Percentiles rank a stretch among this genome's conserved stretches.
These are phyloP conservation scores for Melierax canorus DNA, from an alignment of 2,113 vertebrate genomes.

Conservation along the genomic window DNA sequence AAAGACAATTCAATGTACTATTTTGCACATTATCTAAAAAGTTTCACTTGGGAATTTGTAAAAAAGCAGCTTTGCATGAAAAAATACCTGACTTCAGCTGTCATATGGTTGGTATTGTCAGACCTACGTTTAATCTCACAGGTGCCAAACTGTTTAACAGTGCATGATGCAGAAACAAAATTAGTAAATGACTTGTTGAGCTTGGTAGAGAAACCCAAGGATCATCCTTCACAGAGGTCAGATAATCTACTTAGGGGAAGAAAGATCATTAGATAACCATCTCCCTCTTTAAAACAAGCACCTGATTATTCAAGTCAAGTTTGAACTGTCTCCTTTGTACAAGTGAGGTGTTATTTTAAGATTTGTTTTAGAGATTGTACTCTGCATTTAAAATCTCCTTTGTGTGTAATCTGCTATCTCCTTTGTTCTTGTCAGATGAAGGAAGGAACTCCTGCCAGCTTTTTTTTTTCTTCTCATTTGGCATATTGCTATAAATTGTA, in stretches of 20 bases:
- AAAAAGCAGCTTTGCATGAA: background rate
- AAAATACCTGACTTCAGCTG: background rate
- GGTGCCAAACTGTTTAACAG: background rate
- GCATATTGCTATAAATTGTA: constrained; percentile 11
- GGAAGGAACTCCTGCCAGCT: constrained; percentile 5
- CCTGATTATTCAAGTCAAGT: background rate
- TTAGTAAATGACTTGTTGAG: background rate
- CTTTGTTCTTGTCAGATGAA: constrained; percentile 37
- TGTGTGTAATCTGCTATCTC: constrained; percentile 20
- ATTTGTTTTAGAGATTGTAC: constrained; percentile 42
- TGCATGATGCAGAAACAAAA: background rate
- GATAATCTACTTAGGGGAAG: background rate
- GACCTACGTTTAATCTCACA: background rate
- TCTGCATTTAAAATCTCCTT: constrained; percentile 53
- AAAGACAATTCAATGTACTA: background rate
- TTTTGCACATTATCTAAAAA: background rate
- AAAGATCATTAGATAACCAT: background rate
- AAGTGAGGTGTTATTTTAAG: constrained; percentile 13
- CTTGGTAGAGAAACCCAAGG: background rate
- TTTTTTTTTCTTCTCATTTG: constrained; percentile 27
- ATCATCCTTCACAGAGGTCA: constrained; percentile 7
- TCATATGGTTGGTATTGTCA: background rate
- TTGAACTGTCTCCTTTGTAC: constrained; percentile 6
- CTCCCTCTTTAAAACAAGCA: constrained; percentile 1
- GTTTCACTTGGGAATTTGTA: background rate